These are phyloP conservation scores for Murina feae DNA, from an alignment of 2,113 vertebrate species.

Conservation along the genomic window DNA sequence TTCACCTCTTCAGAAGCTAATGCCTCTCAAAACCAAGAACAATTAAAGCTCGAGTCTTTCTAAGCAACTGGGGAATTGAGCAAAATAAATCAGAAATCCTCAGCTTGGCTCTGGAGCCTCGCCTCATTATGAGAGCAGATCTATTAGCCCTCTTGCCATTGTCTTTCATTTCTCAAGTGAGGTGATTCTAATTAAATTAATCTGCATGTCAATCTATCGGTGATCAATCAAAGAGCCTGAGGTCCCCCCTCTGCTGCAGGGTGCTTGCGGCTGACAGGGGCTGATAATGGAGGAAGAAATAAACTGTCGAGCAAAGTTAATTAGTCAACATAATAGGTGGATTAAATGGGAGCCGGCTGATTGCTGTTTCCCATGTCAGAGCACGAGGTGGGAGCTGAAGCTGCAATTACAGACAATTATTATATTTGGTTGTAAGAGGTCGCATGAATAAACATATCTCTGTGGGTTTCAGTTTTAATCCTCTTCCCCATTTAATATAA, in stretches of 20 bases:
- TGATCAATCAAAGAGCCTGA: constrained; percentile 88
- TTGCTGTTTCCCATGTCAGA: constrained; percentile 86
- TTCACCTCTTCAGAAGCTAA: constrained; percentile 85
- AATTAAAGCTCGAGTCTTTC: constrained; percentile 88
- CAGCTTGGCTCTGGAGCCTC: constrained; percentile 81
- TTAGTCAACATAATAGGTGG: constrained; percentile 92
- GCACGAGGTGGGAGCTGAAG: constrained; percentile 83
- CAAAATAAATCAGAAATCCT: constrained; percentile 87
- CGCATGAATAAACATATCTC: constrained; percentile 88
- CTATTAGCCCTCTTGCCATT: constrained; percentile 88
- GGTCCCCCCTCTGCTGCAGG: constrained; percentile 80
- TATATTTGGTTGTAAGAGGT: constrained; percentile 91
- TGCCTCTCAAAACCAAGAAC: constrained; percentile 86
- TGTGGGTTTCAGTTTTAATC: constrained; percentile 83
- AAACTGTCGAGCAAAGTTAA: constrained; percentile 89
- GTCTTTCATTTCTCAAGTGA: constrained; percentile 92
- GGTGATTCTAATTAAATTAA: constrained; percentile 94
- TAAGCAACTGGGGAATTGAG: constrained; percentile 82
- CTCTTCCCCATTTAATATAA: constrained; percentile 80
- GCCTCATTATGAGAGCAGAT: constrained; percentile 87
- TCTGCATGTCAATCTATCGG: constrained; percentile 92
- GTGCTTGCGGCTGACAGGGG: constrained; percentile 86
- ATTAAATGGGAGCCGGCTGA: constrained; percentile 87
- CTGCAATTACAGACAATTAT: constrained; percentile 90
- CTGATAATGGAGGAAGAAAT: constrained; percentile 91